Percentiles rank a stretch among this genome's conserved stretches.
Evolutionary conservation across 2,888 invertebrate species (phyloP).

Genomic region (Chrysolina oricalcia): DNA sequence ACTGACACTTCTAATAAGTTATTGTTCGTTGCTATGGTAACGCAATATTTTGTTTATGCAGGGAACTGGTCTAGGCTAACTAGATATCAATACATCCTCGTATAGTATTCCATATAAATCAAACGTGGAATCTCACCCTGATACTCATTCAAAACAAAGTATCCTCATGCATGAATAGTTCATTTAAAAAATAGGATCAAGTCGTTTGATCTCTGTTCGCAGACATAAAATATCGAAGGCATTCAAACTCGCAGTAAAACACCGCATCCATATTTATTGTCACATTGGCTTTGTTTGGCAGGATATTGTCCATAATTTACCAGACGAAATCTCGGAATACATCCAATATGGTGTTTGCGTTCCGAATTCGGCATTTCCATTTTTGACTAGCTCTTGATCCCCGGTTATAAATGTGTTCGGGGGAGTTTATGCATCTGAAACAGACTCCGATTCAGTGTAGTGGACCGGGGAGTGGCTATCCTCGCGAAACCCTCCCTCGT

Average conservation of each 20-base stretch:
- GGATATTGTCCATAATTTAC: slow-evolving; percentile 67
- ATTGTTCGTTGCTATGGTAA: no score
- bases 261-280: slow-evolving; percentile 60
- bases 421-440: slow-evolving; percentile 61
- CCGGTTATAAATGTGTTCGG: slow-evolving; percentile 69
- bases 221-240: slow-evolving; percentile 43
- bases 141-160: slow-evolving; percentile 14
- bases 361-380: slow-evolving; percentile 66
- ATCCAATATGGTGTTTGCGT: slow-evolving; percentile 66
- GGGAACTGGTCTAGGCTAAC: no score
- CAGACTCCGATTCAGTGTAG: slow-evolving; percentile 45
- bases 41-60: no score
- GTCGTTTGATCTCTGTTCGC: background rate
- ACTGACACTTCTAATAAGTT: no score
- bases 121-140: background rate
- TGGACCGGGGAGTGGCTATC: slow-evolving; percentile 56
- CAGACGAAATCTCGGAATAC: slow-evolving; percentile 64
- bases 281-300: slow-evolving; percentile 58
- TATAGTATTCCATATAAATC: background rate
- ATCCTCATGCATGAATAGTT: slow-evolving; percentile 22
- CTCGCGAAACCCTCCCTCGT: slow-evolving; percentile 48
- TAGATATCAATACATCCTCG: background rate
- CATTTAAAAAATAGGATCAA: slow-evolving; percentile 22
- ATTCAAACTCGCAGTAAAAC: slow-evolving; percentile 48
- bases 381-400: slow-evolving; percentile 70